A percentile compares a stretch with the other conserved stretches of the same genome.
These are phyloP conservation scores for Ifrita kowaldi DNA, from an alignment of 2,113 vertebrate species.

Conservation along the genomic window DNA sequence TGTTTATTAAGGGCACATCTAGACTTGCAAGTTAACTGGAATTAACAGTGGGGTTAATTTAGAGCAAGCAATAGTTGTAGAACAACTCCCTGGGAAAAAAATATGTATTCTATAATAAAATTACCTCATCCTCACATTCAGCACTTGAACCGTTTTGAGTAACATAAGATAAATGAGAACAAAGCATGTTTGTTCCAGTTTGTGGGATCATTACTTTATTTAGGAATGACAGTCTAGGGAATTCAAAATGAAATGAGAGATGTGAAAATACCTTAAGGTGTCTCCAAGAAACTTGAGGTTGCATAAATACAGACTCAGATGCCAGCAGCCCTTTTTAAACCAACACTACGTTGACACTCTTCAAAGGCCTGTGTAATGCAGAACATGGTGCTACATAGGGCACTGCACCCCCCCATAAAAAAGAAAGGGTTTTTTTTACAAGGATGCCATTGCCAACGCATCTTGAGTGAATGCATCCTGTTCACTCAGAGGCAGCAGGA, in stretches of 20 bases:
- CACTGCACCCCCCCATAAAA: neutral
- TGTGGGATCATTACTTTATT: neutral
- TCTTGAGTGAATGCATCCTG: neutral
- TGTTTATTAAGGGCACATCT: neutral
- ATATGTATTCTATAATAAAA: neutral
- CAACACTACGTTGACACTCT: neutral
- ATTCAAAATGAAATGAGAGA: neutral
- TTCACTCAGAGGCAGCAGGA: neutral
- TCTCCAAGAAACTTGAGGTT: neutral
- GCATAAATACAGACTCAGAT: neutral
- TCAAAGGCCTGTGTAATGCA: neutral
- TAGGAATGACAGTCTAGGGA: neutral
- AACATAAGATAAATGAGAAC: constrained; percentile 10
- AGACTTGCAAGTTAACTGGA: neutral
- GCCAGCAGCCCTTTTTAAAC: neutral
- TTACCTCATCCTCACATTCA: neutral
- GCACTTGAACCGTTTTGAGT: neutral
- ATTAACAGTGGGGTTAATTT: neutral
- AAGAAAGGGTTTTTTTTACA: rapidly evolving
- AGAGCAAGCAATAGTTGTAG: neutral
- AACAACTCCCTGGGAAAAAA: neutral
- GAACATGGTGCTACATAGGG: neutral
- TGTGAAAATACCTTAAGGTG: neutral
- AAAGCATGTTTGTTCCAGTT: constrained; percentile 25
- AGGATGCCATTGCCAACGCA: neutral